A percentile compares a stretch with the other conserved stretches of the same genome.
These are phyloP conservation scores for Delia radicum DNA, from an alignment of 1,140 invertebrate genomes.

Conservation along the genomic window DNA sequence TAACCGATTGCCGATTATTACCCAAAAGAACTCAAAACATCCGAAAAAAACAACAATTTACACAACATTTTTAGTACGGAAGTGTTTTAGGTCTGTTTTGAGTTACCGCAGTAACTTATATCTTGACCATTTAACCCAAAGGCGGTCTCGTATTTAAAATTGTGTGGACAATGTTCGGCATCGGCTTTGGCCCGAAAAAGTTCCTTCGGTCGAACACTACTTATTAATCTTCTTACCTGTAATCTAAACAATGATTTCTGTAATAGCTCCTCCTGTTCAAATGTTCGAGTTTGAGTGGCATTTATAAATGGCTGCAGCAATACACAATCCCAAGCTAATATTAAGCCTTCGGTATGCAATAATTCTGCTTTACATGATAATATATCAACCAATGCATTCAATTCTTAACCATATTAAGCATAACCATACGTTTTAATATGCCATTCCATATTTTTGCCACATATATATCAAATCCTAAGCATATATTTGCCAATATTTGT, in stretches of 20 bases:
- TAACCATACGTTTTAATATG: conserved; percentile 52
- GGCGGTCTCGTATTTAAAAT: no score
- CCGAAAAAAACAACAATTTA: no score
- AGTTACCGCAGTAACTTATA: no score
- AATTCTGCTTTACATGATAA: conserved; percentile 42
- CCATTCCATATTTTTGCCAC: conserved; percentile 53
- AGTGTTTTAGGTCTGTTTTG: no score
- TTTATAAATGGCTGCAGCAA: conserved; percentile 44
- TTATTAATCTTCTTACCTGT: conserved; percentile 44
- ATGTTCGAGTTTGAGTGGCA: conserved; percentile 38
- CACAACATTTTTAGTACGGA: no score
- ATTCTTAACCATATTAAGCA: conserved; percentile 47
- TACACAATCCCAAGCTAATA: conserved; percentile 49
- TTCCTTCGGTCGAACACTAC: no score
- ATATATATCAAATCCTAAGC: conserved; percentile 50
- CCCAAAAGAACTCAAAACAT: no score
- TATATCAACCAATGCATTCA: conserved; percentile 49
- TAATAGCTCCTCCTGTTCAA: conserved; percentile 44
- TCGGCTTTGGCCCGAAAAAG: no score
- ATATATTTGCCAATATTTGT: conserved; percentile 51
- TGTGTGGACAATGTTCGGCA: no score
- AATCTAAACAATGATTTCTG: conserved; percentile 45
- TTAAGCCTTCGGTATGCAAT: conserved; percentile 43
- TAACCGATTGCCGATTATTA: no score
- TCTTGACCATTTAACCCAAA: no score